phyloP scores from a whole-genome alignment of 2,888 invertebrate species.

The Lasioglossum calceatum region DNA sequence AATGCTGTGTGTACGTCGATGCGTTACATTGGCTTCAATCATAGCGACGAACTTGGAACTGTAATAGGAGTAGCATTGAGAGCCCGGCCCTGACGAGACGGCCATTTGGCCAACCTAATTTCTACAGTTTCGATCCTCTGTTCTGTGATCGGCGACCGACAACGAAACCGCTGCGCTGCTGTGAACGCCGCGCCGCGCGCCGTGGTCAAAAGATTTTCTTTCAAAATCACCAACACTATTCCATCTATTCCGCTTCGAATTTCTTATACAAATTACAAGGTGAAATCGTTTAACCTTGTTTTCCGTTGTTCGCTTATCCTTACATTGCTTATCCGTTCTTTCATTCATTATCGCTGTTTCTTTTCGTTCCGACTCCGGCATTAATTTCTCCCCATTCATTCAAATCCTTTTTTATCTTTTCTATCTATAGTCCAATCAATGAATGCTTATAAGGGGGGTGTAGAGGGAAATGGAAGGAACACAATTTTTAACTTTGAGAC shows the following conservation, averaged over 20 bases:
- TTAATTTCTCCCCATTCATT: background rate
- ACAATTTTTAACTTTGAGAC: no score
- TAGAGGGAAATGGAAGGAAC: no score
- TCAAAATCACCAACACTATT: background rate
- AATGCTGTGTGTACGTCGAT: constrained; percentile 65
- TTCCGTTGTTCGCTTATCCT: background rate
- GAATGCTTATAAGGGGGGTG: no score
- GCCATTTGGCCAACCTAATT: constrained; percentile 23
- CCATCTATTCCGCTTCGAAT: background rate
- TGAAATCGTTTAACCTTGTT: background rate
- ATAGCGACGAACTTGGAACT: constrained; percentile 55
- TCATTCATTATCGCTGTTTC: background rate
- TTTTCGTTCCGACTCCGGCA: background rate
- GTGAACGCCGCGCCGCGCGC: background rate
- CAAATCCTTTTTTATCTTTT: background rate
- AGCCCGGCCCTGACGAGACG: constrained; percentile 31
- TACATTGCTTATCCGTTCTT: background rate
- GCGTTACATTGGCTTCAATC: constrained; percentile 58
- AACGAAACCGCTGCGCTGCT: background rate
- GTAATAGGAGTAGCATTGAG: constrained; percentile 48
- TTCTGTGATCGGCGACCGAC: background rate
- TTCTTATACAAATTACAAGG: background rate
- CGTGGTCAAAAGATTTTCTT: background rate
- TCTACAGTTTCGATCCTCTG: background rate
- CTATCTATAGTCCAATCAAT: background rate